These are phyloP conservation scores for Dyspetes luteomarginatus DNA, from an alignment of 2,888 invertebrate genomes.

Conservation along the genomic window DNA sequence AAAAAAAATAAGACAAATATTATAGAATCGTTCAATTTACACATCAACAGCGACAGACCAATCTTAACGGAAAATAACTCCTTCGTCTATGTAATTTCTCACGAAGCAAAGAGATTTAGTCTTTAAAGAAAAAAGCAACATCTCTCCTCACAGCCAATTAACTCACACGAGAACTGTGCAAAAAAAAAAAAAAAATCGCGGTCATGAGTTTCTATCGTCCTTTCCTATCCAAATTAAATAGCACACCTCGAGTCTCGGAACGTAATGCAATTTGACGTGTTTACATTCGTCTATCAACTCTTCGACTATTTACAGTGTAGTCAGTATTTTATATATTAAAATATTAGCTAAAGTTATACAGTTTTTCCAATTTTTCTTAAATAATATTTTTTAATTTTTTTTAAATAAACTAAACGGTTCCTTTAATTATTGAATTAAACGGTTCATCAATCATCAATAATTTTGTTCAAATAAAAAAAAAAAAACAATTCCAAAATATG, in stretches of 20 bases:
- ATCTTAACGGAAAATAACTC: background rate
- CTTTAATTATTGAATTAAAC: too few species aligned
- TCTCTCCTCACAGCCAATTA: constrained; percentile 30
- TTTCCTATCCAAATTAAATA: constrained; percentile 14
- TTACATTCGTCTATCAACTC: too few species aligned
- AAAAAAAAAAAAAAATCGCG: background rate
- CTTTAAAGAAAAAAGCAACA: background rate
- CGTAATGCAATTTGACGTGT: too few species aligned
- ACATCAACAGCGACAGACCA: background rate
- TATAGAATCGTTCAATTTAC: constrained; percentile 25
- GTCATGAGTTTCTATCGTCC: constrained; percentile 44
- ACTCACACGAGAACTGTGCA: constrained; percentile 18
- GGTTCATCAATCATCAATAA: too few species aligned
- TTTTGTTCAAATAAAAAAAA: too few species aligned
- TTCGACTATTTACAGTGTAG: too few species aligned
- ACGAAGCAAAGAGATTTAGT: constrained; percentile 24
- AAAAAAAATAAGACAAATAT: constrained; percentile 26
- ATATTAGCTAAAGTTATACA: too few species aligned
- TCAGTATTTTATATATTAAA: too few species aligned
- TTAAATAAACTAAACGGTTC: too few species aligned
- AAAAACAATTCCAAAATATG: too few species aligned
- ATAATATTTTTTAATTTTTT: too few species aligned
- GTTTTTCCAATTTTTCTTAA: too few species aligned
- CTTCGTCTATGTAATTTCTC: background rate
- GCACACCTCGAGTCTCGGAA: constrained; percentile 32